Evolutionary conservation across 92 coral and sea anemone species (phyloP), one percentile per base, ranked within the genome.

Genomic region (Desmophyllum pertusum): DNA sequence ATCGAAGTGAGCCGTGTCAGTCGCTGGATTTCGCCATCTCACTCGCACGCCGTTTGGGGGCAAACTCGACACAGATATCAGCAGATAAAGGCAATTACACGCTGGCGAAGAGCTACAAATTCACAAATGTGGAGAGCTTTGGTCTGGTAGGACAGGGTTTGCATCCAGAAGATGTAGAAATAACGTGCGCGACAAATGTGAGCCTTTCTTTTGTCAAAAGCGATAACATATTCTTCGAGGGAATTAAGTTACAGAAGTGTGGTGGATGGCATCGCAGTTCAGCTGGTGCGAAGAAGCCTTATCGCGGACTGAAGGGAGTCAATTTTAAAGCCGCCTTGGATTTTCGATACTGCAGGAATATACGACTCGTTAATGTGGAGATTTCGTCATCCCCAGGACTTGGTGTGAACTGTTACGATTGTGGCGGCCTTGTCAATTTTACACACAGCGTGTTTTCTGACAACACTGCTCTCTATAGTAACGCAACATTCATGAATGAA

Each of bases 321-420:
- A 75, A 62, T 31, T 88, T 95, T 59, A 65, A 64, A 57, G 86
- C 90, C 23, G 97, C 90, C 31, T 46, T 95, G 35, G 77, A 87
- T 75, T 73, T 95, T 76, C 79, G 88, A 64, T 88, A 91, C 42
- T 93, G 94, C 82, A 80, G 88, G 65, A 43, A 89, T 71, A 53
- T 95, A 17, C 74, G 30, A 15, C 37, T 95, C 45, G 30, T 3
- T 21, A 73, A 86, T 46, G 85, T 88, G n/a, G 77, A 61, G 23
- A 87, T 93, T 70, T 59, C 85, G 3, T 80, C 88, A 51, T 93
- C 96, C 70, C 85, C 81, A 18, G 97, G 98, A 5, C 83, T 95
- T 50, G 98, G 93, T 30, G 37, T 95, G 55, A 83, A 89, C 50
- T 76, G 90, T 41, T 93, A 81, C 66, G 88, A 93, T 84, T 93